A percentile compares a stretch with the other conserved stretches of the same genome.
Evolutionary conservation across 2,888 invertebrate species (phyloP).

Genomic region (Orchesella flavescens): DNA sequence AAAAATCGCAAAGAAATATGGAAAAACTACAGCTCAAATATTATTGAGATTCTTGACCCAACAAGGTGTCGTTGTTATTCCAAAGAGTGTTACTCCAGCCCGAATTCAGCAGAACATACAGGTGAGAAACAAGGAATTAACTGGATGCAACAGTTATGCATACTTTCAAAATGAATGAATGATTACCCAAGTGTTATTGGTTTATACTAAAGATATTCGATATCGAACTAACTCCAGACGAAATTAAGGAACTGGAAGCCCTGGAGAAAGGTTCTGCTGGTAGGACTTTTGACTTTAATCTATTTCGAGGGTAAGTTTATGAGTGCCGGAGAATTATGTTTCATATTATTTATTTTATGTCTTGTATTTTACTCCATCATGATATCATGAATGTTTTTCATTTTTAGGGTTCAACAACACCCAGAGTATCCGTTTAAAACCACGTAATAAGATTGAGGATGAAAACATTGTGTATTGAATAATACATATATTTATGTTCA

Average conservation of each 20-base stretch:
- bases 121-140: too few species aligned
- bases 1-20: slow-evolving; percentile 75
- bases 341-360: background rate
- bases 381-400: background rate
- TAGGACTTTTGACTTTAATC: slow-evolving; percentile 26
- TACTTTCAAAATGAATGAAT: too few species aligned
- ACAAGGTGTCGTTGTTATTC: slow-evolving; percentile 83
- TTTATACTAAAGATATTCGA: slow-evolving; percentile 77
- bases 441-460: too few species aligned
- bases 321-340: slow-evolving; percentile 55
- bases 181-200: too few species aligned
- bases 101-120: slow-evolving; percentile 85
- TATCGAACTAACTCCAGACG: slow-evolving; percentile 80
- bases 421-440: slow-evolving; percentile 47
- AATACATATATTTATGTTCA: too few species aligned
- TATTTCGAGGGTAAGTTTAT: background rate
- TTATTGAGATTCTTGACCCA: slow-evolving; percentile 83
- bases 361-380: too few species aligned
- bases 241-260: slow-evolving; percentile 79
- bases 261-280: slow-evolving; percentile 79
- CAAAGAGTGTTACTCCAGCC: slow-evolving; percentile 85
- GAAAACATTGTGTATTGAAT: too few species aligned
- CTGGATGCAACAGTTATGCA: too few species aligned
- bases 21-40: slow-evolving; percentile 84
- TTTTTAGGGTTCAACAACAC: slow-evolving; percentile 31